Base-by-base conservation (phyloP, 2,113 vertebrate genomes). In the Gallinago undulata region DNA sequence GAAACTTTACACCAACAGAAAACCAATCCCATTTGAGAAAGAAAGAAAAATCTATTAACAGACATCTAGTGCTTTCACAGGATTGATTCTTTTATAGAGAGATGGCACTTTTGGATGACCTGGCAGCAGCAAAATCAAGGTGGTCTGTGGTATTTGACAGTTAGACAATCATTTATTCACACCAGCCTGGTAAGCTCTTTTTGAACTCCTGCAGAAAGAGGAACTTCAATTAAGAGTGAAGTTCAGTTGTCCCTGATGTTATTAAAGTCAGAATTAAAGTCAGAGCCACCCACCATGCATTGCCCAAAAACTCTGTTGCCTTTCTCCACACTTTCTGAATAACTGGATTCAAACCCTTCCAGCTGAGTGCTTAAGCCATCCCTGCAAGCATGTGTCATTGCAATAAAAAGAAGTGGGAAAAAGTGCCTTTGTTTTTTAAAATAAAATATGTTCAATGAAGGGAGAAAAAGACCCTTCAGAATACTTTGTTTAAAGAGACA, bases 101-200 rank as follows among this genome's bases (percentile, higher is more conserved):
- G 2, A 39, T 84, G 59, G 70, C 73, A 90, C 91, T 96, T 97
- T 68, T 92, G 84, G 81, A 91, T 93, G 85, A 89, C 90, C 91
- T 70, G 74, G 90, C 75, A 89, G 93, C 72, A 91, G 78, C 39
- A 91, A 87, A 95, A 93, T 94, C 83, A 87, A 96, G 73, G 74
- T 85, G 88, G 81, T 50, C 81, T 76, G 79, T 84, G 66, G 75
- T 63, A 33, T 84, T 56, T 95, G 93, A 94, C 95, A 96, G 91
- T 76, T 89, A 91, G 84, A 93, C 82, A 90, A 96, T 96, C 92
- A 94, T 81, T 96, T 92, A 91, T 86, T 93, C 93, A 94, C 85
- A 95, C 50, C 41, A 74, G 60, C 41, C 82, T 90, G 48, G 33
- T 51, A 96, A 96, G 89, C 37, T 72, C 35, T 77, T 91, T 83